phyloP scores from a whole-genome alignment of 2,113 vertebrate species.

The Onychostoma macrolepis region DNA sequence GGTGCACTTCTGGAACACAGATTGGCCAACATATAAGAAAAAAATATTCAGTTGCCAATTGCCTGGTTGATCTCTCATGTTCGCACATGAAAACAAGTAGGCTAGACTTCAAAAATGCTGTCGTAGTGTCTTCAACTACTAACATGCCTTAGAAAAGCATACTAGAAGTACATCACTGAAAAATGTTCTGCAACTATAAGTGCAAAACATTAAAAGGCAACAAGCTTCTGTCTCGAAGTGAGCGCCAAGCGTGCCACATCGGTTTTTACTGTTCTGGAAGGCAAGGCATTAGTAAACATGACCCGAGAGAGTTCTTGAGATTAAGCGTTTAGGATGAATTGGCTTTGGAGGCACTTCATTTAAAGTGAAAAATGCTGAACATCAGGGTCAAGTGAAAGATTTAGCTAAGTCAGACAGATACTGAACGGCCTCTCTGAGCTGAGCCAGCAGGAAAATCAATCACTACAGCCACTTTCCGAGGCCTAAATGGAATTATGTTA shows the following conservation, averaged over 20 bases:
- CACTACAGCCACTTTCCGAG: background rate
- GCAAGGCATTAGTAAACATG: background rate
- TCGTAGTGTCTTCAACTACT: too few species aligned
- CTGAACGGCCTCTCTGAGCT: background rate
- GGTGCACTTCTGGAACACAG: too few species aligned
- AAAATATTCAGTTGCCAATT: too few species aligned
- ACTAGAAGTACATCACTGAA: too few species aligned
- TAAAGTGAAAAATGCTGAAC: conserved; percentile 22
- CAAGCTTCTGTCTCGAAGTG: background rate
- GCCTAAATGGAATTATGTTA: background rate
- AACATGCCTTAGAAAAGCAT: too few species aligned
- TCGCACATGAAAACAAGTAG: too few species aligned
- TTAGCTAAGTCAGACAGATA: background rate
- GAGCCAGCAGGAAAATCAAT: conserved; percentile 39
- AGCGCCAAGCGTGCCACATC: background rate
- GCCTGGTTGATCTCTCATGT: too few species aligned
- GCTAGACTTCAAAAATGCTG: too few species aligned
- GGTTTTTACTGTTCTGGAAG: background rate
- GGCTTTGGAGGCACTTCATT: conserved; percentile 1
- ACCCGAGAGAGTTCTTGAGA: background rate
- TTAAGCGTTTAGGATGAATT: conserved; percentile 17
- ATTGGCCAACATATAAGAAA: too few species aligned
- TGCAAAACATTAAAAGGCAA: background rate
- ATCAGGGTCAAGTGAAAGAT: background rate
- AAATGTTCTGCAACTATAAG: too few species aligned